Conservation (phyloP, 2,888 invertebrate genomes). For the Flexamia atlantica region DNA sequence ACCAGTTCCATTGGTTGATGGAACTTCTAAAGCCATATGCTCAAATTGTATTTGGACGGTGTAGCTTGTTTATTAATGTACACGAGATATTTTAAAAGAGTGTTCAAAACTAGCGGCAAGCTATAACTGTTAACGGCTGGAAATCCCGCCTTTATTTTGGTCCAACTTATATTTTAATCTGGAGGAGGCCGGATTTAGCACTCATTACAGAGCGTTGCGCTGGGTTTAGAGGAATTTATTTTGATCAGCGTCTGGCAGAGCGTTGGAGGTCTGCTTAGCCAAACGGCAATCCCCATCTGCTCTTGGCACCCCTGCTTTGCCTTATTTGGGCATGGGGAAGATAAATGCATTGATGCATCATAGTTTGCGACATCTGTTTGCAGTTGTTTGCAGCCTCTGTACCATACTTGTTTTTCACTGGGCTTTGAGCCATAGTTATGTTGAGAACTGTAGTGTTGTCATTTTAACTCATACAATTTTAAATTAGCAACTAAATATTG, state of each 20-base stretch:
- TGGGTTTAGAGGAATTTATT: constrained; percentile 32
- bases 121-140: constrained; percentile 34
- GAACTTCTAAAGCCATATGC: no score
- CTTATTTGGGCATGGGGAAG: background rate
- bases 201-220: background rate
- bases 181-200: constrained; percentile 15
- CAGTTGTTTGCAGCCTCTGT: background rate
- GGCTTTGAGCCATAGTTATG: no score
- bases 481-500: no score
- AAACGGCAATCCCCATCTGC: constrained; percentile 5
- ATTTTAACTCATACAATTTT: no score
- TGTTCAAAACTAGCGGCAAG: background rate
- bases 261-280: background rate
- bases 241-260: constrained; percentile 39
- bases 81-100: no score
- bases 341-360: background rate
- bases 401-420: no score
- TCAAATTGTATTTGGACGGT: no score
- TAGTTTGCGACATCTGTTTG: background rate
- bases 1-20: no score
- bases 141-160: constrained; percentile 18
- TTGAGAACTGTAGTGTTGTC: no score
- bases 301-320: background rate
- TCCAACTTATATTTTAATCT: constrained; percentile 37
- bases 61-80: no score